phyloP scores from a whole-genome alignment of 2,113 vertebrate species.

The Eidolon helvum region DNA sequence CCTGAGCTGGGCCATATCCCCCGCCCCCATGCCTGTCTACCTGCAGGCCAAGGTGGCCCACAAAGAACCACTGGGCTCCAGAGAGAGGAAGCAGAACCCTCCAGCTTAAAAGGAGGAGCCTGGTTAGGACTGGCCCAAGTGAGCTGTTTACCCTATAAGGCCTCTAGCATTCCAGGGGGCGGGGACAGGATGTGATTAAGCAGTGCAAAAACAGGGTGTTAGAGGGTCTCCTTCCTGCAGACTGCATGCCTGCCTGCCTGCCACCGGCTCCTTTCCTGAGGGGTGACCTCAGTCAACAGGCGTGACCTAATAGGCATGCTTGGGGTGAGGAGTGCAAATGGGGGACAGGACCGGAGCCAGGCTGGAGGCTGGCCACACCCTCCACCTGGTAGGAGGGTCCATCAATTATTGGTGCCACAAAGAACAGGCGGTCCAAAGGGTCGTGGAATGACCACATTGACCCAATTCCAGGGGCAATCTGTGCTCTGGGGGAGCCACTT shows the following conservation, averaged over 20 bases:
- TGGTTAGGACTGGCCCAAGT: neutral
- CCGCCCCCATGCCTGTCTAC: neutral
- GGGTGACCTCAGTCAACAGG: conserved; percentile 52
- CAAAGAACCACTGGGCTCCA: neutral
- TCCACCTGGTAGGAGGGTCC: neutral
- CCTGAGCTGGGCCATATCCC: neutral
- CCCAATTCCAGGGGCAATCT: neutral
- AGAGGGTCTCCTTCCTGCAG: conserved; percentile 53
- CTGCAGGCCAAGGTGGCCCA: neutral
- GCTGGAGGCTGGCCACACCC: neutral
- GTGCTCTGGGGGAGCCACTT: neutral
- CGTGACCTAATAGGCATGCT: neutral
- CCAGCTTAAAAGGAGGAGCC: neutral
- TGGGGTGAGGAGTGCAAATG: neutral
- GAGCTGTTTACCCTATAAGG: conserved; percentile 9
- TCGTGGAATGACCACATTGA: no score
- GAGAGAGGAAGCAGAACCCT: neutral
- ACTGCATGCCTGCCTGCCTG: neutral
- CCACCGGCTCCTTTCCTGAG: conserved; percentile 36
- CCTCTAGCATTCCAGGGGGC: neutral
- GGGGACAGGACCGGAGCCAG: neutral
- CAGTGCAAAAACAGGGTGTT: neutral
- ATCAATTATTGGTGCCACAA: neutral
- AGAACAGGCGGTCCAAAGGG: neutral
- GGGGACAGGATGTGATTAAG: conserved; percentile 68